Conservation (phyloP, 2,113 vertebrate genomes). For the Murina feae region DNA sequence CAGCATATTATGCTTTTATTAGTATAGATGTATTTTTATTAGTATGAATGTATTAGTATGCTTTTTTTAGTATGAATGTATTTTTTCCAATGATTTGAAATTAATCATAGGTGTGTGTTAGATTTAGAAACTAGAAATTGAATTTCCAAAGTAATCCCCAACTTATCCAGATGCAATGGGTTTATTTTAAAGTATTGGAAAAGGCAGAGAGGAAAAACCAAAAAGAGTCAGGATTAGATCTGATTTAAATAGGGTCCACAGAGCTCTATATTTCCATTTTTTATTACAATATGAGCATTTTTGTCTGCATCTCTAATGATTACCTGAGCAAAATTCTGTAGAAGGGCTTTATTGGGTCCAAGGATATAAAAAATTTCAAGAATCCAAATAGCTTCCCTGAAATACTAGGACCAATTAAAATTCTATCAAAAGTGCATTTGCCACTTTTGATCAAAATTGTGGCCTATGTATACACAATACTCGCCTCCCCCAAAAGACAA, state of each 20-base stretch:
- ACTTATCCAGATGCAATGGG: background rate
- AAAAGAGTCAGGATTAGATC: background rate
- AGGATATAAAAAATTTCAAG: background rate
- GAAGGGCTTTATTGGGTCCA: background rate
- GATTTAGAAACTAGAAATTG: background rate
- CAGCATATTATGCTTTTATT: too few relatives aligned
- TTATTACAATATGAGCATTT: background rate
- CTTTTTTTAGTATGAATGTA: background rate
- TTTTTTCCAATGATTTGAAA: background rate
- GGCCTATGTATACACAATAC: background rate
- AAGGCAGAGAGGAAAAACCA: background rate
- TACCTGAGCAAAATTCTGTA: background rate
- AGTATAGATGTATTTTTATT: background rate
- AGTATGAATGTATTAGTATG: background rate
- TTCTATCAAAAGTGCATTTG: background rate
- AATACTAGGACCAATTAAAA: background rate
- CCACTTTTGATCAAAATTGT: background rate
- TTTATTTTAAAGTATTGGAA: background rate
- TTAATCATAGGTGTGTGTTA: background rate
- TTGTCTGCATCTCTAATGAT: background rate
- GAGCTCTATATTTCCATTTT: background rate
- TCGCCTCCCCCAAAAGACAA: background rate
- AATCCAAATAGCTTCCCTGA: background rate
- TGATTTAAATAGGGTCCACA: background rate
- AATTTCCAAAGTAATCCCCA: background rate